Conservation (phyloP, 2,797 vertebrate genomes). For the Sebastes kiyomatsui region DNA sequence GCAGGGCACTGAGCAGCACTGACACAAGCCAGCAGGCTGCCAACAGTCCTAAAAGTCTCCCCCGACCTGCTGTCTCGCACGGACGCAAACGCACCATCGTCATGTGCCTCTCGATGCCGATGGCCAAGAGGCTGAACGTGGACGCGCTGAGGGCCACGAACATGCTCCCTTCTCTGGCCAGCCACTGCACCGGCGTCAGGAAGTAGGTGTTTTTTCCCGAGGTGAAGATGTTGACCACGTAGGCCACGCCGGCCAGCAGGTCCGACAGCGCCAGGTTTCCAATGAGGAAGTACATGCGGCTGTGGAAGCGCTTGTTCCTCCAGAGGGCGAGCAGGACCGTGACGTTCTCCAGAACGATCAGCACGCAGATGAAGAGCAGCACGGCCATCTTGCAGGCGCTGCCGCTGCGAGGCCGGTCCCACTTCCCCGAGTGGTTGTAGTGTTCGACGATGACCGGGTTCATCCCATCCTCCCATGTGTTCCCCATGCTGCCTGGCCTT, state of each 20-base stretch:
- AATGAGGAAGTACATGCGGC: slow-evolving; percentile 85
- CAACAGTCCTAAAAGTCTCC: slow-evolving; percentile 79
- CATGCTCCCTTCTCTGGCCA: slow-evolving; percentile 85
- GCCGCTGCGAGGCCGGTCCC: slow-evolving; percentile 64
- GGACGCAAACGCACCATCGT: slow-evolving; percentile 85
- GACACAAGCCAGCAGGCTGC: slow-evolving; percentile 84
- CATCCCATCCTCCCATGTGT: slow-evolving; percentile 72
- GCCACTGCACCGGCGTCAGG: slow-evolving; percentile 80
- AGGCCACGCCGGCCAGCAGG: slow-evolving; percentile 84
- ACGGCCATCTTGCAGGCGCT: slow-evolving; percentile 71
- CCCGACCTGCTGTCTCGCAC: slow-evolving; percentile 79
- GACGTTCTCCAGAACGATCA: slow-evolving; percentile 85
- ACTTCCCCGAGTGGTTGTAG: slow-evolving; percentile 85
- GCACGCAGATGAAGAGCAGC: slow-evolving; percentile 79
- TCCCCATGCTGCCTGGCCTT: slow-evolving; percentile 69
- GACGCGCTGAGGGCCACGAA: slow-evolving; percentile 86
- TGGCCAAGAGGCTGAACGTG: slow-evolving; percentile 85
- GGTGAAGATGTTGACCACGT: slow-evolving; percentile 84
- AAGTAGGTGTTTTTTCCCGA: slow-evolving; percentile 81
- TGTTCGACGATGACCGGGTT: slow-evolving; percentile 74
- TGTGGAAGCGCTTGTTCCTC: slow-evolving; percentile 86
- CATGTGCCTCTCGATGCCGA: slow-evolving; percentile 86
- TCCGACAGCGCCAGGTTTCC: slow-evolving; percentile 86
- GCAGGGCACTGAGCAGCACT: slow-evolving; percentile 80
- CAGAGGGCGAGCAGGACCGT: slow-evolving; percentile 83